Evolutionary conservation across 2,888 invertebrate species (phyloP).

Genomic region (Drosophila glabriapex): DNA sequence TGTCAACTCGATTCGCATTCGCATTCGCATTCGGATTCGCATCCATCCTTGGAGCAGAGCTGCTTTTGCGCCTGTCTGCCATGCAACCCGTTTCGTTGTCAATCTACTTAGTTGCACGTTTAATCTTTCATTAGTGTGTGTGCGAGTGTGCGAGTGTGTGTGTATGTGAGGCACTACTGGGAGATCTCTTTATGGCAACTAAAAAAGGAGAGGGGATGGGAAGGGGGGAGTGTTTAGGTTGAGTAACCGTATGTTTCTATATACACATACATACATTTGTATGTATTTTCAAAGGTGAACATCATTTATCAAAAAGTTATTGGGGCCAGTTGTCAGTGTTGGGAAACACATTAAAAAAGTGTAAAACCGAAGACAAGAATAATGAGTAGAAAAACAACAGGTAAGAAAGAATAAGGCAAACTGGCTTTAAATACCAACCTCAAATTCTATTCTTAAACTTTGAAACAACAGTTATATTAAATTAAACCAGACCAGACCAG

Average conservation of each 20-base stretch:
- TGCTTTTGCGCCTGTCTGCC: conserved; percentile 36
- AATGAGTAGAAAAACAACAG: neutral
- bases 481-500: accelerated
- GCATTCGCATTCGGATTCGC: conserved; percentile 54
- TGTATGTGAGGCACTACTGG: neutral
- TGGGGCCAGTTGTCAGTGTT: conserved; percentile 1
- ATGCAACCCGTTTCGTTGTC: conserved; percentile 44
- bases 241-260: conserved; percentile 14
- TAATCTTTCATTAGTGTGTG: conserved; percentile 44
- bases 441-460: neutral
- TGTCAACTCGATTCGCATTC: conserved; percentile 74
- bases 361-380: neutral
- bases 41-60: conserved; percentile 27
- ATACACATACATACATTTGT: neutral
- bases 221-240: neutral
- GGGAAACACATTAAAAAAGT: conserved; percentile 1
- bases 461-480: neutral
- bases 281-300: too few relatives aligned
- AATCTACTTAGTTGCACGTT: conserved; percentile 57
- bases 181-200: neutral
- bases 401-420: neutral
- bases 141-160: neutral
- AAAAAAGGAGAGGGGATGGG: neutral
- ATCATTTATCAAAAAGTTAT: conserved; percentile 22
- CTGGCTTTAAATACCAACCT: neutral